These are phyloP conservation scores for Anseranas semipalmata DNA, from an alignment of 2,113 vertebrate genomes.

Conservation along the genomic window DNA sequence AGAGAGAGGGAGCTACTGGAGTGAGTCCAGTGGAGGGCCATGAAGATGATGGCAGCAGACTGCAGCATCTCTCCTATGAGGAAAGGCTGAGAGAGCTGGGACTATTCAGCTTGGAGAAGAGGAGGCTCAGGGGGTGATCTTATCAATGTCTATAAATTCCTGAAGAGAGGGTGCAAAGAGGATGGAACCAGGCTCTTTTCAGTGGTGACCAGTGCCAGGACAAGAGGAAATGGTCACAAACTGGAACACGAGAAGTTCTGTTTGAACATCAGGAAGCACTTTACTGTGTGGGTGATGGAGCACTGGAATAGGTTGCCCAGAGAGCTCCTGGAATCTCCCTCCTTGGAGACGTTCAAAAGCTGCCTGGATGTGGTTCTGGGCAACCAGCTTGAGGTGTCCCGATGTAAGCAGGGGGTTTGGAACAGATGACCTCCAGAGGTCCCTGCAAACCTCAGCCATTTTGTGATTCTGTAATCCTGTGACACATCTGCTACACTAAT, in stretches of 20 bases:
- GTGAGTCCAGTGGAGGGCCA: not conserved
- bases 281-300: not conserved
- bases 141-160: not conserved
- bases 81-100: not conserved
- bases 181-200: not conserved
- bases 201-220: not conserved
- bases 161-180: not conserved
- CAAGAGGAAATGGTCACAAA: not conserved
- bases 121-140: not conserved
- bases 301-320: not conserved
- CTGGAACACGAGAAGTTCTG: not conserved
- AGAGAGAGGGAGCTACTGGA: not conserved
- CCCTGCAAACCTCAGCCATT: not conserved
- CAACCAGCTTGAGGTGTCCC: not conserved
- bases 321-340: too few relatives aligned
- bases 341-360: not conserved
- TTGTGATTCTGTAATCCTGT: not conserved
- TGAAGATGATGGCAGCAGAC: not conserved
- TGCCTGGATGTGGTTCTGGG: not conserved
- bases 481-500: not conserved
- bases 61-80: not conserved
- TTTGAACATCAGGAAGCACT: not conserved
- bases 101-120: not conserved
- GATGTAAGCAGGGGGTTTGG: not conserved
- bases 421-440: not conserved